Evolutionary conservation across 2,888 invertebrate genomes (phyloP), one percentile per base, ranked within the genome.

Genomic region (Drosophila yooni): DNA sequence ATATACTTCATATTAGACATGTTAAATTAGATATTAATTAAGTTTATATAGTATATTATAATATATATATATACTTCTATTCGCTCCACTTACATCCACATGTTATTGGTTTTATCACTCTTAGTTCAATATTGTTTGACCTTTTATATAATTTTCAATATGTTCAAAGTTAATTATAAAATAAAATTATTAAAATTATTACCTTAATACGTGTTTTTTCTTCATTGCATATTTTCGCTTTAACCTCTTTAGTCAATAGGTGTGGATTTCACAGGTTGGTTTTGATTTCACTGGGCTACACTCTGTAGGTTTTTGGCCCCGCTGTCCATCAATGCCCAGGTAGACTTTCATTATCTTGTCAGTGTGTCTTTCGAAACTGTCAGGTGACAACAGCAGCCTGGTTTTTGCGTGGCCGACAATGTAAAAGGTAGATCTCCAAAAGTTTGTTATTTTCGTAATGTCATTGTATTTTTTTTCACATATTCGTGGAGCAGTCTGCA

Each of bases 321-420:
- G 21, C 46, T 46, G 36, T n/a, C 25, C 53, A 57, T 73, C 73
- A 46, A 56, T 29, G 25, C 43, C 48, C 52, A 21, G 69, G 58
- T 80, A 82, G 86, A 83, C 82, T 80, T 86, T 86, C 86, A 86
- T 86, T 86, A 85, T 83, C 80, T 83, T 86, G 88, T 86, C 86
- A 88, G 80, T 54, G 70, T 57, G 66, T 54, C 34, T 70, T 69
- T 59, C 52, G 61, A 81, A 82, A 81, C 67, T 70, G 83, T 88
- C 85, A 85, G 65, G 68, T 61, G 63, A 58, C 66, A 68, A 82
- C 66, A 79, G 57, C 60, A 68, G 60, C 53, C 38, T 11, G 68
- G 38, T 51, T 61, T 69, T 60, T 59, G 31, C 29, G 21, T n/a
- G 54, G 46, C 70, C 57, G 77, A 73, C 77, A 82, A 71, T 77